phyloP scores from a whole-genome alignment of 2,888 invertebrate genomes.

The Polymixis flavicincta region DNA sequence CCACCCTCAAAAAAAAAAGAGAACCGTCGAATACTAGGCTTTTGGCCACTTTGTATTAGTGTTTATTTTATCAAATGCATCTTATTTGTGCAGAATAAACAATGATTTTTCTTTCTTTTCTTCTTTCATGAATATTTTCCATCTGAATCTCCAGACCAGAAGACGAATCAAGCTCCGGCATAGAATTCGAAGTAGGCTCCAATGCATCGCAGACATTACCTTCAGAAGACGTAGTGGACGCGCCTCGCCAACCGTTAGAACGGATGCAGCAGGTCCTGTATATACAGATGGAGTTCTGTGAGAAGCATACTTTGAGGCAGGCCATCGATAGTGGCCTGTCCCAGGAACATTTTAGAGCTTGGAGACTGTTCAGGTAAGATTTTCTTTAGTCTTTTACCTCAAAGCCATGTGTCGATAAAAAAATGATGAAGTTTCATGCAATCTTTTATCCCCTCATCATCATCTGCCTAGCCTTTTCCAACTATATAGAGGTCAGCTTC shows the following conservation, averaged over 20 bases:
- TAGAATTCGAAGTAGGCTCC: conserved; percentile 91
- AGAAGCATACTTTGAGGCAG: conserved; percentile 96
- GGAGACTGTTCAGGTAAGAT: conserved; percentile 94
- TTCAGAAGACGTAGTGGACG: conserved; percentile 77
- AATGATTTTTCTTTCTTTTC: not conserved
- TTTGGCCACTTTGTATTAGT: not conserved
- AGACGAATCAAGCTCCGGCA: conserved; percentile 91
- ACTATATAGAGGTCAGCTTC: too few species aligned
- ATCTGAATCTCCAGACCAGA: conserved; percentile 75
- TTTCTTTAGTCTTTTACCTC: too few species aligned
- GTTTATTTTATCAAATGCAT: not conserved
- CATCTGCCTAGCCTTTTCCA: too few species aligned
- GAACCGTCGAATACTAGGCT: not conserved
- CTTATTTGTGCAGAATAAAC: not conserved
- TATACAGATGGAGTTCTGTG: conserved; percentile 99
- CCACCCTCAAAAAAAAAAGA: too few species aligned
- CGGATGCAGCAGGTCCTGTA: conserved; percentile 93
- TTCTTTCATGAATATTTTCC: not conserved
- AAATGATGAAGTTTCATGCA: not conserved
- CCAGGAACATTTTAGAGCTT: conserved; percentile 94
- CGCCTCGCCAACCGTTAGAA: conserved; percentile 70
- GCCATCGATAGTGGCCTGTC: conserved; percentile 96
- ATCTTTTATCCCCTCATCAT: not conserved
- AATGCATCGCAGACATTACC: conserved; percentile 80
- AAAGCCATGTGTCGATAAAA: too few species aligned